Base-by-base conservation (phyloP, 1,140 invertebrate species). In the Conus betulinus region DNA sequence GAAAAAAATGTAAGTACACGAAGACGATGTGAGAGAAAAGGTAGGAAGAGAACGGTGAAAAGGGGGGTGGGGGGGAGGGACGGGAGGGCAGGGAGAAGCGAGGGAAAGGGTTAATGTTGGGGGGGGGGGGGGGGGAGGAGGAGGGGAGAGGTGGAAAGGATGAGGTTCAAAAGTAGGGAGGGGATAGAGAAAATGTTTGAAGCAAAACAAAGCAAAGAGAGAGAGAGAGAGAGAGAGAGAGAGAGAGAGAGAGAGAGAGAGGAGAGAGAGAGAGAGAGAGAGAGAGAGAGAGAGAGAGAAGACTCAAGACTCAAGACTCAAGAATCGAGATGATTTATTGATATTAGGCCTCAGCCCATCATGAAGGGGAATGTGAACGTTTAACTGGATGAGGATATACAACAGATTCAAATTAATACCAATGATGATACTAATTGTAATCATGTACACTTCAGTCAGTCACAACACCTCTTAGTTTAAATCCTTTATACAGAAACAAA, bases 211-310 rank as follows among this genome's bases (percentile, higher is more conserved):
- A 23, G 23, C 13, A 76, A 23, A 76, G 25, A 4, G 6, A 3
- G 71, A 76, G 71, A 76, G 71, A 76, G 71, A 76, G 25, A 76
- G 71, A 6, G 71, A 6, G 71, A 76, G 71, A 76, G 71, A 76
- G 71, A 76, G 71, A 76, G 71, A 76, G 71, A 6, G 76, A 79
- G 76, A 79, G 71, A 76, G 60, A 63, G 60, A 63, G 60, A 63
- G 60, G 60, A 76, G 71, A 76, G 71, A 76, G 71, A 76, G 71
- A 76, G 76, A 79, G 76, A 79, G 71, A 76, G 60, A 63, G 60
- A 63, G 60, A 63, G 60, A 63, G 60, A 76, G 71, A 76, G 71
- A 76, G 71, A 76, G 71, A 76, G 71, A 76, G 71, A 76, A 23
- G n/a, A n/a, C n/a, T n/a, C n/a, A n/a, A n/a, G n/a, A 76, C 39